Evolutionary conservation across 2,888 invertebrate species (phyloP), one percentile per base, ranked within the genome.

Genomic region (Onchidella celtica): DNA sequence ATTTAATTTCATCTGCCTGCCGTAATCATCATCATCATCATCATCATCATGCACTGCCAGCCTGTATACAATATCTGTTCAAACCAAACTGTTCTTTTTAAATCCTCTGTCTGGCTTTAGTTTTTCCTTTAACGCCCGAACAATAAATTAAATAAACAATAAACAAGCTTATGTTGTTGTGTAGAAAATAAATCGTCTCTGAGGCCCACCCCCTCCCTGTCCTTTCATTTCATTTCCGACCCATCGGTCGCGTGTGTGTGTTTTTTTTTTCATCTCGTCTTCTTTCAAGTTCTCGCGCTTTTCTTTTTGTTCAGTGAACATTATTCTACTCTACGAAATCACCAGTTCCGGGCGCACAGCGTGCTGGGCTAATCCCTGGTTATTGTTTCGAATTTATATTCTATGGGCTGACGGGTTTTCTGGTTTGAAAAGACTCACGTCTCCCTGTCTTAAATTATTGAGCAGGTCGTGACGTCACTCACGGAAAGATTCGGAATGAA

Each of bases 361-460:
- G 59, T 36, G 36, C 61, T 2, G 9, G 61, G 73, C 77, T 57
- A 77, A 77, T 77, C 77, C 77, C 38, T 32, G 66, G 66, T 77
- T 77, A 77, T 77, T 77, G 77, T 77, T 77, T 66, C 68, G 68
- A 77, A 77, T 77, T 77, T 77, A 77, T 77, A 68, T 57, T 68
- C 77, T 14, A 34, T 57, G 36, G 66, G 11, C 63, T 65, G 75
- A 75, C 75, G 63, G 38, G 47, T 63, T 75, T 6, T 65, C 65
- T 65, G 65, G 65, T 29, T 40, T 65, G 75, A 75, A 73, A 57
- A 73, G 73, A 59, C 73, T 21, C 61, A 59, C 38, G 57, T 36
- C 61, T 36, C 61, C 11, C 24, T 36, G 59, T 59, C 61, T 11
- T 73, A 61, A 32, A 73, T 73, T 59, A 59, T 73, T 73, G 55